Percentiles rank a stretch among this genome's conserved stretches.
Conservation (phyloP, 1,140 invertebrate species). For the Pogonomyrmex californicus region DNA sequence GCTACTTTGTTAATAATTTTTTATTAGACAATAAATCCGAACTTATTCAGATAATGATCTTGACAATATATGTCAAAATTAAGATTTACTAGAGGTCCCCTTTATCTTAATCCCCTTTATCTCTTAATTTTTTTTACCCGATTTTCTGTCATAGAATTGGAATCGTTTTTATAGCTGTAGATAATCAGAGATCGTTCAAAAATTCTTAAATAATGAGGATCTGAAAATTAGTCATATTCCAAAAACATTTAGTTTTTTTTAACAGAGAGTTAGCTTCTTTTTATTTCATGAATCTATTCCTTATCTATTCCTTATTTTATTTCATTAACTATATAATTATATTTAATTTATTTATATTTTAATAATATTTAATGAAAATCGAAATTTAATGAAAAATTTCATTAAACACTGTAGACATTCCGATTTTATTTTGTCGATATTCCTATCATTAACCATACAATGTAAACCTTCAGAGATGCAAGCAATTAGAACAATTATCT, state of each 20-base stretch:
- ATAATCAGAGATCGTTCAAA: too few species aligned
- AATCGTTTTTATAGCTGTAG: too few species aligned
- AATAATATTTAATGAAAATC: not conserved
- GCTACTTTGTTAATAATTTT: too few species aligned
- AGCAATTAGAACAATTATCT: conserved; percentile 22
- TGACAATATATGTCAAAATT: too few species aligned
- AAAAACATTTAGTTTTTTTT: not conserved
- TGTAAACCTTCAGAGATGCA: not conserved
- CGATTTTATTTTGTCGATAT: not conserved
- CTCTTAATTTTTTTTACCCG: too few species aligned
- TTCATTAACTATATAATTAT: not conserved
- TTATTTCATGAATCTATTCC: not conserved
- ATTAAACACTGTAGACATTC: not conserved
- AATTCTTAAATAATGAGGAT: too few species aligned
- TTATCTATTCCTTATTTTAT: not conserved
- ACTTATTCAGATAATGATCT: too few species aligned
- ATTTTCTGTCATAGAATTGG: too few species aligned
- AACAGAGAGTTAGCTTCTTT: not conserved
- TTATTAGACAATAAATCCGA: too few species aligned
- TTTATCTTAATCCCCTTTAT: too few species aligned
- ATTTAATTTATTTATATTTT: not conserved
- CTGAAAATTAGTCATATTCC: too few species aligned
- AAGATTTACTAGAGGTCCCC: too few species aligned
- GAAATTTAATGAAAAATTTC: not conserved
- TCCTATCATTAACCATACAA: not conserved